Evolutionary conservation across 2,113 vertebrate genomes (phyloP), one percentile per base, ranked within the genome.

Genomic region (Grallaria varia): DNA sequence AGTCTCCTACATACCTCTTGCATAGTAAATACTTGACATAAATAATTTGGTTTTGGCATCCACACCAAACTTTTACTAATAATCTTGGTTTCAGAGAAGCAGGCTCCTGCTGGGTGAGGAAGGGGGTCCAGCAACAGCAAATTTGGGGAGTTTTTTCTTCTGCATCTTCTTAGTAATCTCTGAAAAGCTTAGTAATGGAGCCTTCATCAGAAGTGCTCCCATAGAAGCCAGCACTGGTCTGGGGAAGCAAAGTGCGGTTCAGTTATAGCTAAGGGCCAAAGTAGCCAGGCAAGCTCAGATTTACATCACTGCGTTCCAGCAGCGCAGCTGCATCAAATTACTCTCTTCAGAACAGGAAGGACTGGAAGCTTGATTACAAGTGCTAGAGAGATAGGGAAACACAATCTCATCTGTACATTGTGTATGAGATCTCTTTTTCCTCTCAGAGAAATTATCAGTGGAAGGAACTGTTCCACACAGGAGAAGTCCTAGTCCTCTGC

Each of bases 291-390:
- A 69, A 85, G 39, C 59, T 95, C 82, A 67, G 88, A 90, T 92
- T 94, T 92, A 92, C 92, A 96, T 89, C 77, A 78, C 37, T 50
- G n/a, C 0, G 0, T 87, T 90, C 91, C 94, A 97, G 47, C 66
- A 93, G 85, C 66, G 80, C 95, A 96, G 93, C 90, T 97, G 95
- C 80, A 90, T 95, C 84, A 94, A 96, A 94, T 96, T 96, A 96
- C 56, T 59, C 63, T 72, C 62, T 80, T 92, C 88, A 86, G 78
- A 92, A 84, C 91, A 92, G 91, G 85, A 96, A 93, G 81, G 77
- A 85, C 95, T 94, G 90, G 73, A 90, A 93, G 56, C 83, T 92
- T 97, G 93, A 96, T 96, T 97, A 68, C 90, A 90, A 97, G 59
- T 30, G 28, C 67, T 80, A 52, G 52, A 80, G 84, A 94, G 88